Base-by-base conservation (phyloP, 2,888 invertebrate species). In the Corbicula japonica region DNA sequence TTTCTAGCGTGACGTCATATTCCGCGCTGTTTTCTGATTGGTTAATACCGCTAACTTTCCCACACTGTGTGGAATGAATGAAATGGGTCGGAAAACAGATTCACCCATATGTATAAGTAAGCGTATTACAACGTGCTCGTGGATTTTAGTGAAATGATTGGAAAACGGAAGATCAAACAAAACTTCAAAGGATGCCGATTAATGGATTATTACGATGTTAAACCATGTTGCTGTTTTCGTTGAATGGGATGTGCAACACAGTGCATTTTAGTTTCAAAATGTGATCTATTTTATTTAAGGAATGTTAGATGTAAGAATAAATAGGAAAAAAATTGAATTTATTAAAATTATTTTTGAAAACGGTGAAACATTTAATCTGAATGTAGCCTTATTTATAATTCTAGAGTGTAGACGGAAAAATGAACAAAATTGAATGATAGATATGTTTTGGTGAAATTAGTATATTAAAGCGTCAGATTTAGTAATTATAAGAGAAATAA, bases 51-150 rank as follows among this genome's bases (percentile, higher is more conserved):
- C 41, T 48, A 32, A 35, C 26, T 61, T 80, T 80, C 80, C 76
- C 80, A 80, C 80, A 76, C 69, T 75, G 48, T 12, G 35, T 35
- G 30, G 26, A 44, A 54, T 79, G 79, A 79, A 79, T 79, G 79
- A 74, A 68, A 52, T 46, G 54, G 66, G 54, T 38, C 66, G 54
- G 34, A 61, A 56, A 58, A 41, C 44, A 62, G 32, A 50, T 52
- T 41, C 46, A 21, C 46, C 56, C 41, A 54, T 62, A 62, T 54
- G 41, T 62, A 62, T 56, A 72, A 41, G 30, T 15, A 68, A 62
- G 62, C 52, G 32, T 52, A 52, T 62, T 62, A 32, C 71, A 66
- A 58, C 56, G 21, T 48, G 73, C 65, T 50, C 48, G 58, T 74
- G 73, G 73, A 65, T 74, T 74, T 74, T 65, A 66, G 65, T 65